Conservation (phyloP, 1,140 invertebrate species). For the Polypedilum vanderplanki region DNA sequence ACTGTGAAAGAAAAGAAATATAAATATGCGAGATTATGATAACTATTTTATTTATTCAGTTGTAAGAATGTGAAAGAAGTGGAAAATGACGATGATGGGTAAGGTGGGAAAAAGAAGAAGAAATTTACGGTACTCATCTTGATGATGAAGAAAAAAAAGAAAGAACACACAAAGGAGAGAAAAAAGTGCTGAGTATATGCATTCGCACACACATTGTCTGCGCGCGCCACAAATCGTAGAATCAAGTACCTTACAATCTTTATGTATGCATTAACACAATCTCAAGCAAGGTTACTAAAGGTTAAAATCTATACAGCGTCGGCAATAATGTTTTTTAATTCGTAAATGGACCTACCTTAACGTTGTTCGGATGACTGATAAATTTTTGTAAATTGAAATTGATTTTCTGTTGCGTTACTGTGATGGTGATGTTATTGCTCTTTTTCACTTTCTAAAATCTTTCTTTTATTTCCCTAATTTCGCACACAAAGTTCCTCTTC, state of each 20-base stretch:
- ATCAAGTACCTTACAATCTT: conserved; percentile 2
- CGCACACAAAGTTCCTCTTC: neutral
- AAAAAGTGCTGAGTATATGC: neutral
- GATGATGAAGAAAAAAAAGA: neutral
- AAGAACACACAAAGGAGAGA: neutral
- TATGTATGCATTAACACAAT: neutral
- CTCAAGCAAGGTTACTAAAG: conserved; percentile 20
- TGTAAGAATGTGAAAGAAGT: conserved; percentile 1
- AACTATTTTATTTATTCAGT: neutral
- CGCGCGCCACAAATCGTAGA: neutral
- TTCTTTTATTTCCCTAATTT: neutral
- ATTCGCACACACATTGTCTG: neutral
- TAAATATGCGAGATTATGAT: neutral
- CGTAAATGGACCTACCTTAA: conserved; percentile 21
- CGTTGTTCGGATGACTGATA: neutral
- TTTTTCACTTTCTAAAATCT: neutral
- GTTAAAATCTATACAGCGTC: conserved; percentile 23
- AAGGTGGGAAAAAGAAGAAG: neutral
- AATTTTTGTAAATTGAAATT: neutral
- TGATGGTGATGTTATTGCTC: neutral
- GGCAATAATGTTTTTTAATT: neutral
- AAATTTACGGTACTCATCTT: conserved; percentile 28
- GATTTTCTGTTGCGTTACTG: neutral
- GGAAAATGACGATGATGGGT: neutral
- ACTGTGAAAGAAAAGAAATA: neutral